These are phyloP conservation scores for Tamandua tetradactyla DNA, from an alignment of 2,797 vertebrate species.

Conservation along the genomic window DNA sequence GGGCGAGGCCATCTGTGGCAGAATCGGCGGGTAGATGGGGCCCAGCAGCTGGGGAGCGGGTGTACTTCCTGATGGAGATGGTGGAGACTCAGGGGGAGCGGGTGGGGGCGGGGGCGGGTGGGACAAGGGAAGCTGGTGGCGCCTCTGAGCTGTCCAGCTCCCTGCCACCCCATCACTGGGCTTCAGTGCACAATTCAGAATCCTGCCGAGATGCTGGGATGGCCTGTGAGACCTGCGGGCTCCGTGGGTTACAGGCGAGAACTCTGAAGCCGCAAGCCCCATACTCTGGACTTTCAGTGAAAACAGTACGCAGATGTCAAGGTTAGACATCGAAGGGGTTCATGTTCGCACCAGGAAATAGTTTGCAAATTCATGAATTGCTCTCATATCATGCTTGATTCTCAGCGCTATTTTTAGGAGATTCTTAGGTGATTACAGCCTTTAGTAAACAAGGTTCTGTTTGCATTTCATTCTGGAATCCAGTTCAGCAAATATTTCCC, in stretches of 20 bases:
- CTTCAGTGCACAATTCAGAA: background rate
- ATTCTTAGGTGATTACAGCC: background rate
- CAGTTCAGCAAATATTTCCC: slow-evolving; percentile 33
- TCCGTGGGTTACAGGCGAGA: background rate
- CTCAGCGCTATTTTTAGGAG: background rate
- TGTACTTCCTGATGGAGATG: background rate
- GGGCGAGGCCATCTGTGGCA: background rate
- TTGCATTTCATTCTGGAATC: slow-evolving; percentile 40
- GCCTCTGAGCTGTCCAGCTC: background rate
- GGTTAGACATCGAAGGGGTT: background rate
- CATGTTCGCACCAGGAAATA: background rate
- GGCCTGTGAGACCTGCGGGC: background rate
- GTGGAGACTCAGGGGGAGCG: background rate
- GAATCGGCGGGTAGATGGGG: background rate
- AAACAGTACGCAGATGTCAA: background rate
- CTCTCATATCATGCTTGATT: slow-evolving; percentile 2
- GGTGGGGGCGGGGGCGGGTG: no score
- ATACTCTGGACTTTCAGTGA: background rate
- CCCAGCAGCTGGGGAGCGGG: background rate
- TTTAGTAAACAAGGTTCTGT: slow-evolving; percentile 35
- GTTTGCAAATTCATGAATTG: background rate
- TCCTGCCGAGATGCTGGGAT: background rate
- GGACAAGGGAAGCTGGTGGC: background rate
- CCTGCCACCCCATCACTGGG: background rate
- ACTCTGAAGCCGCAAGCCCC: background rate